phyloP scores from a whole-genome alignment of 2,797 vertebrate genomes.

The Myiotriccus ornatus region DNA sequence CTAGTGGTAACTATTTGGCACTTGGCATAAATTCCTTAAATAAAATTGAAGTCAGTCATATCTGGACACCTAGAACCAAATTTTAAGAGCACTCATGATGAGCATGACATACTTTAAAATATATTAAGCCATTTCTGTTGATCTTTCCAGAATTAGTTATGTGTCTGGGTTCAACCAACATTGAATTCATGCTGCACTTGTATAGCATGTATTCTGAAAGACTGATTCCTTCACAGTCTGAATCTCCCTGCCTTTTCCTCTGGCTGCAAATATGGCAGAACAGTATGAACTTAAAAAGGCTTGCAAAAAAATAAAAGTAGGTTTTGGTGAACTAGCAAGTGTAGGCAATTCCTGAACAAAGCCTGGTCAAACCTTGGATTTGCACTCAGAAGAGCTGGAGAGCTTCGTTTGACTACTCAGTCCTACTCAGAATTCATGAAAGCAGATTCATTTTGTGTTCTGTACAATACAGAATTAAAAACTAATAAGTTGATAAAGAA shows the following conservation, averaged over 20 bases:
- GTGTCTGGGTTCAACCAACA: not conserved
- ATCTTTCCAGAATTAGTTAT: not conserved
- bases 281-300: not conserved
- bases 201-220: not conserved
- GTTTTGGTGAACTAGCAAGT: not conserved
- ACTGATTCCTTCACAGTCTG: not conserved
- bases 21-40: conserved; percentile 1
- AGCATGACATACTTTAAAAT: not conserved
- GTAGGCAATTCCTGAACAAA: not conserved
- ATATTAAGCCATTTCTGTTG: not conserved
- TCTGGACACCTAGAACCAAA: not conserved
- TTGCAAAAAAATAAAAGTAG: not conserved
- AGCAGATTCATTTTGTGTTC: not conserved
- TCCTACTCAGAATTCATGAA: not conserved
- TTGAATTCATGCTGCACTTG: not conserved
- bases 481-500: not conserved
- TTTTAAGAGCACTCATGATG: not conserved
- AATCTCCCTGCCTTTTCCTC: not conserved
- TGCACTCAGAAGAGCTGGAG: not conserved
- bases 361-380: not conserved
- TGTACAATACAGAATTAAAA: not conserved
- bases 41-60: not conserved
- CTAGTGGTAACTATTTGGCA: not conserved
- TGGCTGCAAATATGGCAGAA: not conserved
- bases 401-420: not conserved